These are phyloP conservation scores for Octopus bimaculoides DNA, from an alignment of 1,140 invertebrate species.

Conservation along the genomic window DNA sequence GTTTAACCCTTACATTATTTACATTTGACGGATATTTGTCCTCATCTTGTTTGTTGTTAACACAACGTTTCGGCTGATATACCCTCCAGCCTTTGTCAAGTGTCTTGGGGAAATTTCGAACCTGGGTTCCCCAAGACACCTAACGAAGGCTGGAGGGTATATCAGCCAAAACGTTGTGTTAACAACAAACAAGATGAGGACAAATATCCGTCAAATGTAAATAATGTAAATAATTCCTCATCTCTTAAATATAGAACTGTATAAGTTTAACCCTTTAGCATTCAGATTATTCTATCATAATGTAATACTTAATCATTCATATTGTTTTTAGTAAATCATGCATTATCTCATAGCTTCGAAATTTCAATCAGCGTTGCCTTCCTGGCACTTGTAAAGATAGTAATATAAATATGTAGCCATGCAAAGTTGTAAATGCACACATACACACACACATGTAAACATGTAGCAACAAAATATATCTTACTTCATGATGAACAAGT, in stretches of 20 bases:
- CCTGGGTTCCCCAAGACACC: too few species aligned
- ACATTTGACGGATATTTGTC: background rate
- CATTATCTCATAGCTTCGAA: too few species aligned
- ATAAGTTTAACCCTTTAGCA: background rate
- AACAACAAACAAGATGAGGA: background rate
- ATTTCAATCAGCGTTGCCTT: too few species aligned
- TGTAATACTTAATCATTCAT: too few species aligned
- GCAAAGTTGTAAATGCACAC: conserved; percentile 11
- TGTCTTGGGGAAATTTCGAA: too few species aligned
- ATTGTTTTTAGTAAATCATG: too few species aligned
- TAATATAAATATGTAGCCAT: background rate
- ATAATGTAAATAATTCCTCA: too few species aligned
- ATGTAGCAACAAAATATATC: conserved; percentile 13
- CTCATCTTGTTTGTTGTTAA: background rate
- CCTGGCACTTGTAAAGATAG: too few species aligned
- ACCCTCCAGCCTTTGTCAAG: background rate
- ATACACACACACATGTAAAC: background rate
- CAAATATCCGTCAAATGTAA: too few species aligned
- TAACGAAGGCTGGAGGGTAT: background rate
- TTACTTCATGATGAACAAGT: conserved; percentile 70
- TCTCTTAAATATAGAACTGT: too few species aligned
- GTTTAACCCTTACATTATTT: background rate
- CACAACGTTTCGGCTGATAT: background rate
- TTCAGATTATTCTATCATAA: too few species aligned
- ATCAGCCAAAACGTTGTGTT: background rate